Base-by-base conservation (phyloP, 2,797 vertebrate genomes). In the Arctocebus calabarensis region DNA sequence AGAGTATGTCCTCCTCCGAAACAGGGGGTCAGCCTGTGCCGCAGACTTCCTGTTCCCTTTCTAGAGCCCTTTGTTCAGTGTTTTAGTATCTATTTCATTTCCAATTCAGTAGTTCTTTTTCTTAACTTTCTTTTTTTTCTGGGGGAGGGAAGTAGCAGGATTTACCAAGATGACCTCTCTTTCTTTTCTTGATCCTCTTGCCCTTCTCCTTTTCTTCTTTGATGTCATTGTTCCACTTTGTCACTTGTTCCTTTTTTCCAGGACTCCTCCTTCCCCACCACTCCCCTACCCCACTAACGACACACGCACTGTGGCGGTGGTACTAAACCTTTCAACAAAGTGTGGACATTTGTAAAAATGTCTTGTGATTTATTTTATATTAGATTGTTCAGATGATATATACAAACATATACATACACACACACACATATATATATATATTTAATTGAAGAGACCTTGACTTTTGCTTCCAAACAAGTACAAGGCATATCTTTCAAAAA, bases 21-120 rank as follows among this genome's bases (percentile, higher is more conserved):
- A 61, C 3, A 17, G 27, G 12, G 11, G 71, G 37, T 16, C 29
- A 29, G 40, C 23, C 57, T 13, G 0, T 0, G 37, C 10, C 4
- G 37, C 57, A 62, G 40, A 14, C 37, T 43, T 61, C 75, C 84
- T 77, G 12, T 83, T 84, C 52, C 45, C 37, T 79, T 62, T 70
- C 68, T 32, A 32, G 2, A 34, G 59, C 62, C 1, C 29, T 91
- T 57, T 95, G 64, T 70, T 78, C 32, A 70, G 32, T 52, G 62
- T 73, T 85, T 78, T 29, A 82, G 43, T 45, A 10, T 59, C 64
- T 57, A 19, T 68, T 88, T 78, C 3, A 20, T 79, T 94, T 19
- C 70, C 23, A 20, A 84, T 91, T 96, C 83, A 94, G 85, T 70
- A 94, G 48, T 90, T 77, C 16, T 71, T 88, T 57, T 34, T 22